These are phyloP conservation scores for Nemapogon koenigi DNA, from an alignment of 2,888 invertebrate species.

Conservation along the genomic window DNA sequence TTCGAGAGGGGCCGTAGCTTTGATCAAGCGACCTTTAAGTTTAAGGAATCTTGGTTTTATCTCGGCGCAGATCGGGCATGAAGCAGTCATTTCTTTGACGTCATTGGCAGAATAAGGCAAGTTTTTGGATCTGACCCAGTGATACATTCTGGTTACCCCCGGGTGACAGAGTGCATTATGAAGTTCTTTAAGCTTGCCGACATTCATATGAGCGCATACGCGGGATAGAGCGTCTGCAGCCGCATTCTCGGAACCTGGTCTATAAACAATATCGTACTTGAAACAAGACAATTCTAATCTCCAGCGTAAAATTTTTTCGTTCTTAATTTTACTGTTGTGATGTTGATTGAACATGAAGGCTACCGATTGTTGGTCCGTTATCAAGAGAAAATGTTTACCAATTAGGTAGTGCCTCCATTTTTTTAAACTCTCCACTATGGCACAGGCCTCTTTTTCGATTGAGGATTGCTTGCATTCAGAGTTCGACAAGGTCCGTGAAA, in stretches of 20 bases:
- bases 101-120: too few species aligned
- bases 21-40: background rate
- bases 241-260: too few species aligned
- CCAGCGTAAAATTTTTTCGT: constrained; percentile 2
- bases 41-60: too few species aligned
- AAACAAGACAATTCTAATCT: constrained; percentile 2
- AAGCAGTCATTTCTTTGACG: too few species aligned
- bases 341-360: background rate
- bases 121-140: too few species aligned
- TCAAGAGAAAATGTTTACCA: constrained; percentile 3
- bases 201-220: too few species aligned
- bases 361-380: background rate
- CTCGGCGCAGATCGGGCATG: too few species aligned
- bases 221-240: too few species aligned
- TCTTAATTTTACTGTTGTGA: constrained; percentile 4
- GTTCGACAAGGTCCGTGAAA: background rate
- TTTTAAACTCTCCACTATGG: background rate
- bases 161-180: too few species aligned
- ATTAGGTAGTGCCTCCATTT: background rate
- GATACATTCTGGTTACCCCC: too few species aligned
- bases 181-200: too few species aligned
- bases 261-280: too few species aligned
- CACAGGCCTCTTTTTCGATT: background rate
- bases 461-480: background rate
- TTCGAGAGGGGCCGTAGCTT: background rate